Conservation (phyloP, 2,113 vertebrate species). For the Panurus biarmicus region DNA sequence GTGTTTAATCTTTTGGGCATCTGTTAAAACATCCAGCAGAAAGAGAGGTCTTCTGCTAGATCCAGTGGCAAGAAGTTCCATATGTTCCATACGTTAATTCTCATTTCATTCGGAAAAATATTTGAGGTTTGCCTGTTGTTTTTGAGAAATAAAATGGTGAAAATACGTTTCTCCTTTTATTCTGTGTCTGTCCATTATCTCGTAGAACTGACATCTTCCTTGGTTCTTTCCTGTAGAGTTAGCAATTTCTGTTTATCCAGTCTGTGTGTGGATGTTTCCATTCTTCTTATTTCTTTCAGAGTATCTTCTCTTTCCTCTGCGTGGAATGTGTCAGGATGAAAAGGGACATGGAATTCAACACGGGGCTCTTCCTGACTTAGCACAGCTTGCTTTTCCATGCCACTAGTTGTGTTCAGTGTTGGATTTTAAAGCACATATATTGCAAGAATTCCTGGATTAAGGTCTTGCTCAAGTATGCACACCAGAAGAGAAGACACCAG, state of each 20-base stretch:
- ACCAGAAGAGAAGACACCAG: background rate
- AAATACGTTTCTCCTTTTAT: background rate
- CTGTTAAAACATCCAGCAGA: background rate
- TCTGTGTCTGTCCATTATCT: background rate
- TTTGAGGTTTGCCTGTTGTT: background rate
- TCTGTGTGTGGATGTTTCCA: background rate
- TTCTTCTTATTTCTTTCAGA: background rate
- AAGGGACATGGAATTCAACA: background rate
- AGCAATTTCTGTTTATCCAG: background rate
- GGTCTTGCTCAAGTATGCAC: background rate
- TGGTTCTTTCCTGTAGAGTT: background rate
- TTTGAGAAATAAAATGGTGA: background rate
- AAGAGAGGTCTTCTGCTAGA: background rate
- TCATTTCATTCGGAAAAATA: background rate
- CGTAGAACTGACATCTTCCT: background rate
- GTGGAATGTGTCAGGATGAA: background rate
- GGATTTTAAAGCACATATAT: background rate
- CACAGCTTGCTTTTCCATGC: background rate
- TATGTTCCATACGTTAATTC: fast-evolving
- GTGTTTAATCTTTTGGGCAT: background rate
- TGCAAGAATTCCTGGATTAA: background rate
- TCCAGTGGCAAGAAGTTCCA: background rate
- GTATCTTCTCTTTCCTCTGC: background rate
- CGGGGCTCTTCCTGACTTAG: background rate
- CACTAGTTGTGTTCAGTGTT: background rate